Conservation (phyloP, 2,113 vertebrate genomes). For the Paralichthys olivaceus region DNA sequence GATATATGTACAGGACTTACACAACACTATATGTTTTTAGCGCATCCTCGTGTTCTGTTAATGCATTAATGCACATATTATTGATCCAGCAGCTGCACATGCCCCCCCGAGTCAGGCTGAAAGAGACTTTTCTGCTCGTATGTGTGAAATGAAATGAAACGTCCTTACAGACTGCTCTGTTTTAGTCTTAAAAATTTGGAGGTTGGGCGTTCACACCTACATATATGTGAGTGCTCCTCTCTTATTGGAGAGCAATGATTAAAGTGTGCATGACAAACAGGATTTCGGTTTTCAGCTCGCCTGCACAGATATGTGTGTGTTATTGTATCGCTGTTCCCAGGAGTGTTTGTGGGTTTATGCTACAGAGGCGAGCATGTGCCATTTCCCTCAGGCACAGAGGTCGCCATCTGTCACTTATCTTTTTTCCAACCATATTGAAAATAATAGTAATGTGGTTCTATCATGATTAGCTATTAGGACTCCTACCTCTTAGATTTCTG, state of each 20-base stretch:
- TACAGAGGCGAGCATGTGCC: neutral
- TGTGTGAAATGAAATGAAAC: no score
- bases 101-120: neutral
- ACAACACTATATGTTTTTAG: slow-evolving; percentile 1
- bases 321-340: no score
- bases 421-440: neutral
- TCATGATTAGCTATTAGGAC: neutral
- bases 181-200: no score
- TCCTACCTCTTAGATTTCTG: neutral
- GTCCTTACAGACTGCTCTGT: no score
- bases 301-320: neutral
- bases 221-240: no score
- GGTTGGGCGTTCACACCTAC: no score
- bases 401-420: neutral
- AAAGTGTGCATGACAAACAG: no score
- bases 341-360: neutral
- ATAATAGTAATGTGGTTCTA: neutral
- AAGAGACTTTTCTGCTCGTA: no score
- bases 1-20: neutral
- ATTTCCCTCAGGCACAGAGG: neutral
- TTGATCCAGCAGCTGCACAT: slow-evolving; percentile 26
- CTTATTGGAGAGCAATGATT: no score
- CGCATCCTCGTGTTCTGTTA: neutral
- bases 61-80: slow-evolving; percentile 15
- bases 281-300: no score